Evolutionary conservation across 2,797 vertebrate species (phyloP), one percentile per base, ranked within the genome.

Genomic region (Pseudochirops corinnae): DNA sequence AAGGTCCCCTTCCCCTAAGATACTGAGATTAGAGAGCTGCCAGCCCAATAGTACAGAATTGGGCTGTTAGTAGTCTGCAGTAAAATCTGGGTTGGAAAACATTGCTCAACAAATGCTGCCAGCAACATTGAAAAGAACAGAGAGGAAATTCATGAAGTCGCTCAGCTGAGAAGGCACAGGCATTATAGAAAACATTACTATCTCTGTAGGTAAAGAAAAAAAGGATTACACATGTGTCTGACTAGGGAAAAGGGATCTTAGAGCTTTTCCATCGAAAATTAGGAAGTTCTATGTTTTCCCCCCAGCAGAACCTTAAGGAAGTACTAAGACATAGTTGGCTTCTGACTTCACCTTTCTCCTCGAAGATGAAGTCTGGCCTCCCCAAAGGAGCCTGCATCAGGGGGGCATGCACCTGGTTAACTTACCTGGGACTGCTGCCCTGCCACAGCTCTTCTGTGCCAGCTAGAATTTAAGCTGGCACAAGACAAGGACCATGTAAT

Each of bases 101-200:
- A 50, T 24, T 46, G 74, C 74, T 87, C 74, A 50, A 87, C 39
- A 87, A 87, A 87, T 50, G 21, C 39, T 82, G 39, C 26, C 74
- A 87, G 21, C n/a, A 82, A 39, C n/a, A 82, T n/a, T 82, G 33
- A n/a, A 74, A 74, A 46, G 39, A 87, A 87, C 74, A 87, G 39
- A 74, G n/a, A 87, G 39, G 74, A 87, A 87, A 82, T 82, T 82
- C 67, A 82, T 46, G 74, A 50, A 50, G 74, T 87, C 1, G 39
- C 74, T 87, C 39, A 87, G 74, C n/a, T 82, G 18, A 82, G 67
- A 82, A 82, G 67, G 67, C n/a, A 82, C 67, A 82, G 67, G 67
- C n/a, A 82, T 46, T 46, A 82, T 46, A 82, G 67, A 82, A 82
- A 82, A 82, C n/a, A 46, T 24, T 82, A 82, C 67, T 82, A 82